These are phyloP conservation scores for Engystomops pustulosus DNA, from an alignment of 2,113 vertebrate genomes.

Conservation along the genomic window DNA sequence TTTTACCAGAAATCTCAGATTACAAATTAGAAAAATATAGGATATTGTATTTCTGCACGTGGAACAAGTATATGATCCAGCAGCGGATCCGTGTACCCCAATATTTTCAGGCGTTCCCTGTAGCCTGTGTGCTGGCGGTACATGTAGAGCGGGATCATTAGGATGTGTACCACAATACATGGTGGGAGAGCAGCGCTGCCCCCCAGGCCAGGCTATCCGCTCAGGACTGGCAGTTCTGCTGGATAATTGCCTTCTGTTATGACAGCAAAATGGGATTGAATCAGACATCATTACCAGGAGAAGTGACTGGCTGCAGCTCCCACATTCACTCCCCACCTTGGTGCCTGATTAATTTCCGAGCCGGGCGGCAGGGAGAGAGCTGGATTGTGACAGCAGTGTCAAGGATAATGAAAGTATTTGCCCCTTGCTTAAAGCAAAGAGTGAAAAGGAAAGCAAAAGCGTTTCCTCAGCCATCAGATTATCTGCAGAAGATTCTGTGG, in stretches of 20 bases:
- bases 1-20: too few species aligned
- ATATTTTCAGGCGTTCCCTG: too few species aligned
- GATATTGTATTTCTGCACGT: neutral
- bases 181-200: neutral
- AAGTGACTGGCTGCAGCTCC: constrained; percentile 23
- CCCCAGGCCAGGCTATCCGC: neutral
- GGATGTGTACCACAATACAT: neutral
- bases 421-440: neutral
- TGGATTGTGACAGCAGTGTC: constrained; percentile 62
- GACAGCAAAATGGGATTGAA: constrained; percentile 48
- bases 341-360: constrained; percentile 27
- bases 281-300: constrained; percentile 43
- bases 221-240: constrained; percentile 34
- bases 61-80: too few species aligned
- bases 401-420: constrained; percentile 66
- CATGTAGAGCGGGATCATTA: neutral
- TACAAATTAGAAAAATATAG: neutral
- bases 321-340: constrained; percentile 29
- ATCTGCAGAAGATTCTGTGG: neutral
- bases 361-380: constrained; percentile 54
- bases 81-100: neutral
- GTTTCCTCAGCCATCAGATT: neutral
- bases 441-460: neutral
- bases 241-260: constrained; percentile 57
- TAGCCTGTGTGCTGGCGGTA: neutral